Evolutionary conservation across 2,888 invertebrate species (phyloP).

Genomic region (Platycnemis pennipes): DNA sequence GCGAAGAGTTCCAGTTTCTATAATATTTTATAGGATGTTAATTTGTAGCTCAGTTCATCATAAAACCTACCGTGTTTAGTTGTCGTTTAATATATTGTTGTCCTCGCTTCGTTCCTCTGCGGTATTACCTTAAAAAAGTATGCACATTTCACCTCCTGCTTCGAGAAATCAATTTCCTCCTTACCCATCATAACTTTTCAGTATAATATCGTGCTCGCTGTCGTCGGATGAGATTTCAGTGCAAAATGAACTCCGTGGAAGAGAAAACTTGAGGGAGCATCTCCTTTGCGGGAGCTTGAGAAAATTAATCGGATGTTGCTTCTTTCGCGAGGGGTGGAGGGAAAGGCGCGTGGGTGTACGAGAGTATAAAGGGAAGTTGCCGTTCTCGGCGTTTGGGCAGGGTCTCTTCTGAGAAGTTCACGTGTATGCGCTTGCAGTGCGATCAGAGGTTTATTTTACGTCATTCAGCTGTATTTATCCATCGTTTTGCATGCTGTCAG

Average conservation of each 20-base stretch:
- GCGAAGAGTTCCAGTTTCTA: too few relatives aligned
- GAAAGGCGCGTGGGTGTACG: too few relatives aligned
- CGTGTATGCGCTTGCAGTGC: not conserved
- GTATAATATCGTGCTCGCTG: constrained; percentile 5
- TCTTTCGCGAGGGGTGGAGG: not conserved
- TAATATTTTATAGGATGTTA: too few relatives aligned
- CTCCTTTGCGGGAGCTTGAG: constrained; percentile 5
- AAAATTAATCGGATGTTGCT: constrained; percentile 31
- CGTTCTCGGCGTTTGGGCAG: not conserved
- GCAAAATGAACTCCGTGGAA: constrained; percentile 11
- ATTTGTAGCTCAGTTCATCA: too few relatives aligned
- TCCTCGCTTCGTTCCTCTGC: not conserved
- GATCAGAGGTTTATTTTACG: not conserved
- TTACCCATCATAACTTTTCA: constrained; percentile 22
- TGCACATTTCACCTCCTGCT: not conserved
- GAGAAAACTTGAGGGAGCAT: constrained; percentile 3
- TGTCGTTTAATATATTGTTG: not conserved
- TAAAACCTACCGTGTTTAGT: too few relatives aligned
- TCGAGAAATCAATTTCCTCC: constrained; percentile 11
- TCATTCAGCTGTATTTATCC: not conserved
- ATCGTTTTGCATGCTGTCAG: not conserved
- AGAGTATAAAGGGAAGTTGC: constrained; percentile 29
- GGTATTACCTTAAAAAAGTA: not conserved
- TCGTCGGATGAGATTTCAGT: not conserved
- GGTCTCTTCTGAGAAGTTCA: not conserved